Base-by-base conservation (phyloP, 2,113 vertebrate genomes). In the Gavia stellata region DNA sequence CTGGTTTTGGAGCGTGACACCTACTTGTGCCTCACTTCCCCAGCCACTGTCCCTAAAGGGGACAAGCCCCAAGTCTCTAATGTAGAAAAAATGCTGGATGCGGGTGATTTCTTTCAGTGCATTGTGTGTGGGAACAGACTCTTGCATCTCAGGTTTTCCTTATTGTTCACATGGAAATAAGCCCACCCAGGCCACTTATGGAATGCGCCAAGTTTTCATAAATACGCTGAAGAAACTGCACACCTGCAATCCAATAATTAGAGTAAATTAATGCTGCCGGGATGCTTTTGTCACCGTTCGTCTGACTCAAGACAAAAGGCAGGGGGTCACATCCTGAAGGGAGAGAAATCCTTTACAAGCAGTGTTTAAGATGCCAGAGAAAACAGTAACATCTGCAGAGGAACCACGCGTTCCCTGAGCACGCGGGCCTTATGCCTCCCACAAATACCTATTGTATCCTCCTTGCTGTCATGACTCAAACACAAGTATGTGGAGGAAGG, bases 351-450 rank as follows among this genome's bases (percentile, higher is more conserved):
- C 49, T 92, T 84, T 74, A 52, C 21, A 34, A 82, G 78, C 62
- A 66, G 63, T 17, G 17, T 65, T 92, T 78, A 83, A 77, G 42
- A 71, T 26, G 86, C 87, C 88, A 92, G 85, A 88, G 68, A 65
- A 88, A 81, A 88, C 61, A 73, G 42, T n/a, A 95, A 87, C 89
- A 96, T 93, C 90, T 96, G 90, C 63, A 86, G 81, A 83, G 44
- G 50, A 96, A 44, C 47, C 38, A 74, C 31, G 63, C 0, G 0
- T 56, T 88, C 80, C 70, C 65, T 6, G 42, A 66, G 65, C 2
- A 0, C 5, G 2, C 14, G 0, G 49, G 67, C 84, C 95, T 86
- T 81, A 26, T 82, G 55, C 59, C 63, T 95, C 86, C 82, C 87
- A 94, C 78, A 90, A 75, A 90, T n/a, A 80, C 61, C 81, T 95